Percentiles rank a stretch among this genome's conserved stretches.
These are phyloP conservation scores for Brachionus sp. DNA, from an alignment of 1,140 invertebrate genomes.

Conservation along the genomic window DNA sequence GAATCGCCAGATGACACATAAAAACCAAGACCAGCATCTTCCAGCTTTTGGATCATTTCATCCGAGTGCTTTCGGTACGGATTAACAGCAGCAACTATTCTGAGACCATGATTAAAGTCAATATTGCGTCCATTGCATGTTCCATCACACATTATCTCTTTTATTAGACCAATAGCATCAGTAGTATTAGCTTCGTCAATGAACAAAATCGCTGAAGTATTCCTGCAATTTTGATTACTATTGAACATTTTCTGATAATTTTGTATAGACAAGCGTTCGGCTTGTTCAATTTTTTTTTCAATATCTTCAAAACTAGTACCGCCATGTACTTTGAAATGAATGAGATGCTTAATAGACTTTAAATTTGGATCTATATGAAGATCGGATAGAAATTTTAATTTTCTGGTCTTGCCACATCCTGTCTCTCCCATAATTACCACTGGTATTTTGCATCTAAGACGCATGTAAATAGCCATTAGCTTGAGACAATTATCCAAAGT, in stretches of 20 bases:
- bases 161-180: conserved; percentile 53
- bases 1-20: conserved; percentile 52
- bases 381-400: conserved; percentile 19
- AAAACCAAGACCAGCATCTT: conserved; percentile 54
- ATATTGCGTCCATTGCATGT: conserved; percentile 50
- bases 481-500: conserved; percentile 56
- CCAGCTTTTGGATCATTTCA: conserved; percentile 52
- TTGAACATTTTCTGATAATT: background rate
- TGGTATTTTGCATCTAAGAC: conserved; percentile 53
- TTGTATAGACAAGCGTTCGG: conserved; percentile 46
- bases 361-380: background rate
- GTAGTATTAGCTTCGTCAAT: conserved; percentile 59
- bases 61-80: conserved; percentile 55
- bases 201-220: conserved; percentile 54
- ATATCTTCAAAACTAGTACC: conserved; percentile 53
- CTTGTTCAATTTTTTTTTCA: conserved; percentile 50
- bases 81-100: conserved; percentile 56
- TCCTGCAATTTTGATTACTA: background rate
- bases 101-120: conserved; percentile 49
- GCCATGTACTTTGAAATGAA: conserved; percentile 53
- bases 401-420: conserved; percentile 54
- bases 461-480: conserved; percentile 55
- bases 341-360: background rate
- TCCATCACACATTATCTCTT: conserved; percentile 56
- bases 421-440: conserved; percentile 58